phyloP scores from a whole-genome alignment of 2,113 vertebrate species.

The Pterocles burchelli region DNA sequence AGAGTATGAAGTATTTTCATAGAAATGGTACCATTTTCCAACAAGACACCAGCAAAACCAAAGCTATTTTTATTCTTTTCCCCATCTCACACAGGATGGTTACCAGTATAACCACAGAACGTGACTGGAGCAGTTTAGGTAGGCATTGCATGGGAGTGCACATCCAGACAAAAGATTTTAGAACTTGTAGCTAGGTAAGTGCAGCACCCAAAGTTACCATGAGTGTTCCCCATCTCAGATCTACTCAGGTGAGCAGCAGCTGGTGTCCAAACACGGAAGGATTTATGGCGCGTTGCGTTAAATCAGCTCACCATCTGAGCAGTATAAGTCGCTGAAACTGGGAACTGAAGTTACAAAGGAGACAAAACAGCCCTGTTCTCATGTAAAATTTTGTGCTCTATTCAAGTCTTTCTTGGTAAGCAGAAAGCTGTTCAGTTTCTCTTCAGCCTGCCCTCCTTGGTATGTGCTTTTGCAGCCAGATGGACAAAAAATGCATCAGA shows the following conservation, averaged over 20 bases:
- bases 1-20: not conserved
- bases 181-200: not conserved
- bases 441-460: not conserved
- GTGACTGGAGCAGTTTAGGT: not conserved
- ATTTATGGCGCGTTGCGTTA: not conserved
- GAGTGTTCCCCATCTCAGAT: not conserved
- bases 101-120: not conserved
- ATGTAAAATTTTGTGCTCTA: not conserved
- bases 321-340: not conserved
- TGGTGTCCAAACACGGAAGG: not conserved
- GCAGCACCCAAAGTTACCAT: not conserved
- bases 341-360: not conserved
- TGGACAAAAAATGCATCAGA: not conserved
- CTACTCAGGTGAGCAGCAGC: not conserved
- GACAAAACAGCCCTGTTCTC: not conserved
- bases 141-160: not conserved
- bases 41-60: not conserved
- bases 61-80: not conserved
- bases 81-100: not conserved
- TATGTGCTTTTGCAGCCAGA: slow-evolving; percentile 40
- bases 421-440: not conserved
- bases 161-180: not conserved
- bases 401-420: not conserved
- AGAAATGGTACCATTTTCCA: not conserved
- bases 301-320: not conserved